Conservation (phyloP, 2,888 invertebrate genomes). For the Caenorhabditis imperialis region DNA sequence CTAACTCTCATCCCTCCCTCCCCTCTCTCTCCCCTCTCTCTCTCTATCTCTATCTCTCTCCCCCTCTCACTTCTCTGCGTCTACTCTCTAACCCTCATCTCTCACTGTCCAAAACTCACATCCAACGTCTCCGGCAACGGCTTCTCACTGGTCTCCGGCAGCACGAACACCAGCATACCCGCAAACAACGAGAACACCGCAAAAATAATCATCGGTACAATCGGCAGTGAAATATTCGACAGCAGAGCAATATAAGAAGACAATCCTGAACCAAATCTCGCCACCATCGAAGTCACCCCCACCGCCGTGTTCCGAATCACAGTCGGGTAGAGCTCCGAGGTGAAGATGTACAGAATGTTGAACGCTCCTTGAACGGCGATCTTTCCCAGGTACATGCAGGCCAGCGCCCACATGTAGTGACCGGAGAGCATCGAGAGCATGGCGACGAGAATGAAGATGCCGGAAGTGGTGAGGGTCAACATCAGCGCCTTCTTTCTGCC, state of each 20-base stretch:
- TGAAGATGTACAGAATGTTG: slow-evolving; percentile 78
- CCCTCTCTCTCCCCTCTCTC: too few species aligned
- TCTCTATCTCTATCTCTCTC: too few species aligned
- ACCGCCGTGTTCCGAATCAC: slow-evolving; percentile 77
- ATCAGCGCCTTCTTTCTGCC: slow-evolving; percentile 76
- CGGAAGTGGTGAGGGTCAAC: slow-evolving; percentile 73
- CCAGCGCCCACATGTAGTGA: slow-evolving; percentile 70
- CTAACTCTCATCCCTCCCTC: too few species aligned
- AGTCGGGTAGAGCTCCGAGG: slow-evolving; percentile 77
- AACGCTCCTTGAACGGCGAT: slow-evolving; percentile 77
- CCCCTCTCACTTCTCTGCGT: too few species aligned
- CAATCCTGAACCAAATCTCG: slow-evolving; percentile 76
- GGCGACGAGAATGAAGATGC: slow-evolving; percentile 74
- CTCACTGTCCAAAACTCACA: slow-evolving; percentile 50
- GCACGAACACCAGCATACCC: slow-evolving; percentile 74
- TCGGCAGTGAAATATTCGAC: slow-evolving; percentile 76
- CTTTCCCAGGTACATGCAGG: slow-evolving; percentile 77
- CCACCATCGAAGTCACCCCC: slow-evolving; percentile 74
- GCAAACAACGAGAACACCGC: slow-evolving; percentile 77
- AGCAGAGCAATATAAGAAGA: slow-evolving; percentile 77
- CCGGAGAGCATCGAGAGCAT: slow-evolving; percentile 68
- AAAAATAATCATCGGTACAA: slow-evolving; percentile 78
- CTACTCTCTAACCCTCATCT: too few species aligned
- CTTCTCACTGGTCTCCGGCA: slow-evolving; percentile 77
- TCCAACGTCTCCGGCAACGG: slow-evolving; percentile 77